Conservation (phyloP, 2,797 vertebrate genomes). For the Pogoniulus pusillus region DNA sequence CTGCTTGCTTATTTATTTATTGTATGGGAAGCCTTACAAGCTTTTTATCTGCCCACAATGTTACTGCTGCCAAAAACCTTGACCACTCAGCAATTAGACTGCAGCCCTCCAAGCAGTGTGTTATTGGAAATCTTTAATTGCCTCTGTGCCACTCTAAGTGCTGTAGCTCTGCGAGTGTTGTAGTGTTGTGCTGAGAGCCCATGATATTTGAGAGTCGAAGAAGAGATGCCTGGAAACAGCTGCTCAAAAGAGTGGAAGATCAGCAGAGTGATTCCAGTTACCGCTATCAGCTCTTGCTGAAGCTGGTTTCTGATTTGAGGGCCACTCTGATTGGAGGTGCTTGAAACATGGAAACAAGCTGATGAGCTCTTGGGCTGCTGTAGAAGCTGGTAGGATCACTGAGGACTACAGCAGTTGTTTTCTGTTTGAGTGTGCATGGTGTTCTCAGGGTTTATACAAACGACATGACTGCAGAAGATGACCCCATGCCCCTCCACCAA, state of each 20-base stretch:
- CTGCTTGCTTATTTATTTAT: conserved; percentile 22
- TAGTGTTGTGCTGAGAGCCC: not conserved
- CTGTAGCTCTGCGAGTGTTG: not conserved
- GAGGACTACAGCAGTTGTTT: not conserved
- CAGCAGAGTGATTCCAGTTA: not conserved
- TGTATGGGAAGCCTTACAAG: not conserved
- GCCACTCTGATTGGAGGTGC: not conserved
- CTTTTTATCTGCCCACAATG: not conserved
- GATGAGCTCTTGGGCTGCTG: not conserved
- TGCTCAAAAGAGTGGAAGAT: not conserved
- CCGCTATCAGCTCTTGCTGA: rapidly evolving
- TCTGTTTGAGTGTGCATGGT: rapidly evolving
- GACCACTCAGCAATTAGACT: not conserved
- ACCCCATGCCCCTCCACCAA: not conserved
- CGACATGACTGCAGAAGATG: not conserved
- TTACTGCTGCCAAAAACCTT: conserved; percentile 11
- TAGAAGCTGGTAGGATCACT: not conserved
- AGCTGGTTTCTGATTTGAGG: not conserved
- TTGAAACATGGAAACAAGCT: not conserved
- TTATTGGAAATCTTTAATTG: conserved; percentile 59
- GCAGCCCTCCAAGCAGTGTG: not conserved
- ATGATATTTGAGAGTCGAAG: not conserved
- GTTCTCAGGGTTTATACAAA: not conserved
- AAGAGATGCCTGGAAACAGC: not conserved
- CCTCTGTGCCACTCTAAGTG: not conserved